Evolutionary conservation across 2,797 vertebrate species (phyloP).

Genomic region (Clarias laeviceps): DNA sequence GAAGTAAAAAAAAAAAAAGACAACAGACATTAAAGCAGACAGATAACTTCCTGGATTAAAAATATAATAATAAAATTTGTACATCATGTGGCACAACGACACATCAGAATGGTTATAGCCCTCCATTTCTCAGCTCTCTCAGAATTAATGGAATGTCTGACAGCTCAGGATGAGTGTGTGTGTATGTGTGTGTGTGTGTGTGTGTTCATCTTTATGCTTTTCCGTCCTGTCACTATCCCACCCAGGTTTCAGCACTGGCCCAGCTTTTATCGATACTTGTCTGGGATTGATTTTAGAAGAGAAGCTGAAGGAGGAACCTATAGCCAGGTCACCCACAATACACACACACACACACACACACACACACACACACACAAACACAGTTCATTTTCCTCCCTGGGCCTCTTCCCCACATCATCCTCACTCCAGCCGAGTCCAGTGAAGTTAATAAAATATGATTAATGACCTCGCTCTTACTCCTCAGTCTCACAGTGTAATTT

Average conservation of each 20-base stretch:
- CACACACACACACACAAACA: constrained; percentile 20
- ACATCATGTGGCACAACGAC: neutral
- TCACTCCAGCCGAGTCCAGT: constrained; percentile 49
- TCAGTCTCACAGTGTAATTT: constrained; percentile 58
- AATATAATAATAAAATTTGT: neutral
- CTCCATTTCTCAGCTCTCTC: neutral
- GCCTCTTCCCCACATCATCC: constrained; percentile 44
- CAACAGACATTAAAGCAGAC: neutral
- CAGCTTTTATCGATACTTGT: constrained; percentile 48
- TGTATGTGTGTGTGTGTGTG: constrained; percentile 18
- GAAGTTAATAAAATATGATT: constrained; percentile 66
- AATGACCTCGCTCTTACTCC: constrained; percentile 46
- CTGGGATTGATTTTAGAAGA: constrained; percentile 34
- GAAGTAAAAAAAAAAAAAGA: neutral
- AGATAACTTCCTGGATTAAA: neutral
- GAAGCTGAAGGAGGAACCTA: neutral
- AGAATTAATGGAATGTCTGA: neutral
- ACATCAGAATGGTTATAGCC: neutral
- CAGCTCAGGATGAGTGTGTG: neutral
- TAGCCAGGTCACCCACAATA: constrained; percentile 29
- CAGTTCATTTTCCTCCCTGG: constrained; percentile 37
- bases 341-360: constrained; percentile 21
- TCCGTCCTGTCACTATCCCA: constrained; percentile 17
- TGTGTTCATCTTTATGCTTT: neutral
- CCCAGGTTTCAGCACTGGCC: constrained; percentile 25